A percentile compares a stretch with the other conserved stretches of the same genome.
Evolutionary conservation across 2,797 vertebrate species (phyloP).

Genomic region (Alca torda): DNA sequence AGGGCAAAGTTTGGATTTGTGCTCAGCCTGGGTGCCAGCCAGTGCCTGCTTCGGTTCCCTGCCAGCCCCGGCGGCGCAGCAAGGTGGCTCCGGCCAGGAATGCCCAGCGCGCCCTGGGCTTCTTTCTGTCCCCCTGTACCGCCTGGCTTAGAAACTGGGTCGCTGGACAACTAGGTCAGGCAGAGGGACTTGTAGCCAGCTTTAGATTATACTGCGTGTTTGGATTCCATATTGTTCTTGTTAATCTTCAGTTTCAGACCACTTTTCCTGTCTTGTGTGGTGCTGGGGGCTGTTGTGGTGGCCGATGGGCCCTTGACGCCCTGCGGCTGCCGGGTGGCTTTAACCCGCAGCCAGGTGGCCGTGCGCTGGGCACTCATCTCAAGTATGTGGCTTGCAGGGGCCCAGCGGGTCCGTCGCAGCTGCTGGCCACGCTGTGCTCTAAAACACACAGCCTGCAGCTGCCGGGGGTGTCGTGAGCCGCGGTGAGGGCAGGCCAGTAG

Average conservation of each 20-base stretch:
- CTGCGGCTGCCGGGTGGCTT: accelerated
- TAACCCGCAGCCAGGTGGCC: background rate
- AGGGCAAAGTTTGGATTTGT: background rate
- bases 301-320: background rate
- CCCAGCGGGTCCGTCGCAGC: background rate
- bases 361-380: background rate
- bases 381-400: background rate
- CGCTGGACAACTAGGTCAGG: background rate
- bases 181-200: background rate
- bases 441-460: background rate
- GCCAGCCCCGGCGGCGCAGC: background rate
- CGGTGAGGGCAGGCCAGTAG: background rate
- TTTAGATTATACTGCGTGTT: background rate
- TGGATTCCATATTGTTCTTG: background rate
- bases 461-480: background rate
- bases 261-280: background rate
- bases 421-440: background rate
- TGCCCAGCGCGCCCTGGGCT: background rate
- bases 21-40: background rate
- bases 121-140: background rate
- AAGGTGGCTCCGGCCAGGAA: background rate
- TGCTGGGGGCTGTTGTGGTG: background rate
- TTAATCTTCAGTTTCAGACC: background rate
- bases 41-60: background rate
- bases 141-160: background rate